A percentile compares a stretch with the other conserved stretches of the same genome.
These are phyloP conservation scores for Capitulum mitella DNA, from an alignment of 2,888 invertebrate genomes.

Conservation along the genomic window DNA sequence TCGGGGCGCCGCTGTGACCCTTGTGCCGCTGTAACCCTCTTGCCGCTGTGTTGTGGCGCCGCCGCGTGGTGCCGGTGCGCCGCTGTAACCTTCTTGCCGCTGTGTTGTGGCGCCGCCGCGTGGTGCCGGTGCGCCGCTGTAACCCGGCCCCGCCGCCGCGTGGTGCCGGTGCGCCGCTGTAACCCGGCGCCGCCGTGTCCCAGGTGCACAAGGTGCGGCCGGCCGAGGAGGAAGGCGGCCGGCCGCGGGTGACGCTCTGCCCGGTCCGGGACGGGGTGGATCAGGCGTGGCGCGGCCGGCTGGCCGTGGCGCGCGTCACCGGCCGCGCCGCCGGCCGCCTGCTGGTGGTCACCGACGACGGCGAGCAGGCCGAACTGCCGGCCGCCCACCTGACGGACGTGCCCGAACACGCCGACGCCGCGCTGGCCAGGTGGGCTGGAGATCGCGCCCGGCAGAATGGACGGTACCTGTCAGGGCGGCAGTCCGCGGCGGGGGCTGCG, in stretches of 20 bases:
- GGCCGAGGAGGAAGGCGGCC: neutral
- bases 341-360: neutral
- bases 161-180: neutral
- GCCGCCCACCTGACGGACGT: slow-evolving; percentile 15
- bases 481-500: no score
- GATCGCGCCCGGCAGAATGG: neutral
- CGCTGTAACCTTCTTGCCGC: no score
- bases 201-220: neutral
- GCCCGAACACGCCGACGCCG: slow-evolving; percentile 12
- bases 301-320: neutral
- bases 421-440: neutral
- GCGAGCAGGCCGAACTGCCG: slow-evolving; percentile 1
- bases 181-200: neutral
- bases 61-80: no score
- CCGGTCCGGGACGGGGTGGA: neutral
- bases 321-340: neutral
- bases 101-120: no score
- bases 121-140: no score
- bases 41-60: no score
- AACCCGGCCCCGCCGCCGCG: no score
- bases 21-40: no score
- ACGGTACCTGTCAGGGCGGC: no score
- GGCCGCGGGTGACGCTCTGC: neutral
- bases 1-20: no score
- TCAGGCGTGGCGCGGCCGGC: neutral